These are phyloP conservation scores for Zaprionus davidi DNA, from an alignment of 1,140 invertebrate genomes.

Conservation along the genomic window DNA sequence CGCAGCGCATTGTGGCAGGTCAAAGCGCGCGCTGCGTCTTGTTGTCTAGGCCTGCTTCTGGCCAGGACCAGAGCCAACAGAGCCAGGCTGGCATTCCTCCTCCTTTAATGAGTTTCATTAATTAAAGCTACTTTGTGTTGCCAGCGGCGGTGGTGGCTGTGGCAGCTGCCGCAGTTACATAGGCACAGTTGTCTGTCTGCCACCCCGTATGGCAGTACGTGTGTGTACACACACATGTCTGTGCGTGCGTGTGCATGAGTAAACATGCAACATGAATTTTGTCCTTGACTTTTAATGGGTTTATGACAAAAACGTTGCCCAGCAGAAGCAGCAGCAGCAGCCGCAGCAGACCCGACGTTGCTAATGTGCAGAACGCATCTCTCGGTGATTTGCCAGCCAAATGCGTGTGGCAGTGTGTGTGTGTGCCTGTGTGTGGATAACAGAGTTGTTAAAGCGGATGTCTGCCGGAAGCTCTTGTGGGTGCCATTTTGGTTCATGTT, in stretches of 20 bases:
- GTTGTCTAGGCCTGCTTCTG: constrained; percentile 28
- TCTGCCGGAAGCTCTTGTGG: constrained; percentile 78
- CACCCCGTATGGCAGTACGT: neutral
- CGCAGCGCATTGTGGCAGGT: constrained; percentile 75
- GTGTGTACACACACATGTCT: constrained; percentile 9
- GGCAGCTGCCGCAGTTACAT: too few species aligned
- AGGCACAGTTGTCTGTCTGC: constrained; percentile 28
- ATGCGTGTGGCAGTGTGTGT: constrained; percentile 20
- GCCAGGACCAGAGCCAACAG: constrained; percentile 9
- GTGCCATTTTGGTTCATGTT: constrained; percentile 80
- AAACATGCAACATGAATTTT: constrained; percentile 81
- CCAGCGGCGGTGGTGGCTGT: constrained; percentile 33
- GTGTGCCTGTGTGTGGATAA: constrained; percentile 55
- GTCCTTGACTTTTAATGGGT: constrained; percentile 83
- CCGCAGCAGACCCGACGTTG: constrained; percentile 1
- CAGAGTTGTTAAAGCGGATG: constrained; percentile 78
- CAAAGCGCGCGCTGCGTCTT: constrained; percentile 65
- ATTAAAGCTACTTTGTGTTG: constrained; percentile 79
- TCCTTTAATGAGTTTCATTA: constrained; percentile 81
- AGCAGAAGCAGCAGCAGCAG: neutral
- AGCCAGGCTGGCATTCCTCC: constrained; percentile 40
- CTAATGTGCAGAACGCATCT: constrained; percentile 69
- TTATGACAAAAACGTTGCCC: constrained; percentile 74
- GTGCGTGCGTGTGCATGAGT: constrained; percentile 52
- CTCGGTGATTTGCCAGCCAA: constrained; percentile 25